phyloP scores from a whole-genome alignment of 2,888 invertebrate species.

The Hypsopygia costalis region DNA sequence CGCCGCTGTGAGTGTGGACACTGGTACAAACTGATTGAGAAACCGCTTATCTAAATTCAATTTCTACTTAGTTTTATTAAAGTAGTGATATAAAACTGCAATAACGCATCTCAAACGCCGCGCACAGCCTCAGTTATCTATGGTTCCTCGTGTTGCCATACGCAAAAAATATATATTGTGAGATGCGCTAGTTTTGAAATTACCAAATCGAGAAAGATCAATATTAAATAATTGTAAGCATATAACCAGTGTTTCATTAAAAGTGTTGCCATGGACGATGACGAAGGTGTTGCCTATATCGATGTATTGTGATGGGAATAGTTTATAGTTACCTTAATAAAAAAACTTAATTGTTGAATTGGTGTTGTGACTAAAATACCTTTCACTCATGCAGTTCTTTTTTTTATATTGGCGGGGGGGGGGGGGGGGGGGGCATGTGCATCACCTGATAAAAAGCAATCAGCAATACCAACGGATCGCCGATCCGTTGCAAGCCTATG shows the following conservation, averaged over 20 bases:
- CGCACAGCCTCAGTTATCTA: constrained; percentile 36
- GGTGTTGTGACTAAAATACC: constrained; percentile 50
- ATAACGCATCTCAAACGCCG: constrained; percentile 45
- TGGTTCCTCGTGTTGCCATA: constrained; percentile 47
- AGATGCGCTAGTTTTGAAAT: constrained; percentile 46
- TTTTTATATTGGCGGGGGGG: no score
- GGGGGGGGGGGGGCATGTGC: no score
- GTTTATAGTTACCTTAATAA: constrained; percentile 30
- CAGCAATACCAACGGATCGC: no score
- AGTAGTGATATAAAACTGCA: constrained; percentile 60
- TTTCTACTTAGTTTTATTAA: constrained; percentile 51
- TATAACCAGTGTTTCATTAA: constrained; percentile 56
- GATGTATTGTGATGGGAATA: constrained; percentile 20
- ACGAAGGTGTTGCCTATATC: constrained; percentile 14
- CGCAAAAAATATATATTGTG: constrained; percentile 26
- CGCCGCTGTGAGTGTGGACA: constrained; percentile 97
- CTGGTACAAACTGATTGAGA: constrained; percentile 96
- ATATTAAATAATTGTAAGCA: constrained; percentile 69
- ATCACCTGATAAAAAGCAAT: no score
- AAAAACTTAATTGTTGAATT: constrained; percentile 49
- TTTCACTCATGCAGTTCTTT: neutral
- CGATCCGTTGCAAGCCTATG: no score
- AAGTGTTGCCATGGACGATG: constrained; percentile 19
- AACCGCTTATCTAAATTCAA: constrained; percentile 83
- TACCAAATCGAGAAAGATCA: constrained; percentile 38